phyloP scores from a whole-genome alignment of 2,888 invertebrate species.

The Leptopilina drosophilae region DNA sequence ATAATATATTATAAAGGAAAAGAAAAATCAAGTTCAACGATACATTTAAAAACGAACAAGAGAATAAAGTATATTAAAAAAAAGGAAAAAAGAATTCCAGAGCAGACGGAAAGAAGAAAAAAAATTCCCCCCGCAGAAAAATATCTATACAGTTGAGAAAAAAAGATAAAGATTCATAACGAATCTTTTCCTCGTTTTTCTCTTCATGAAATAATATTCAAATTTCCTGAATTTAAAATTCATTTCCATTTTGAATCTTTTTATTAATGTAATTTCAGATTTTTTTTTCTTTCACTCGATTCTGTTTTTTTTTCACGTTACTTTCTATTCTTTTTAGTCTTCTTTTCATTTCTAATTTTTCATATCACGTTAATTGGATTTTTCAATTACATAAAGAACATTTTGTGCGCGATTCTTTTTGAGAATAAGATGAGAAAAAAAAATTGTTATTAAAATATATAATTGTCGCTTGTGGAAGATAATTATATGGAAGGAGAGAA shows the following conservation, averaged over 20 bases:
- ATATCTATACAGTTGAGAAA: background rate
- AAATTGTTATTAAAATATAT: too few relatives aligned
- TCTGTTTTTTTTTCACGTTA: too few relatives aligned
- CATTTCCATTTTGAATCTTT: background rate
- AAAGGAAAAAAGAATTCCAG: background rate
- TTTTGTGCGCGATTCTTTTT: too few relatives aligned
- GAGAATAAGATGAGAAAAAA: too few relatives aligned
- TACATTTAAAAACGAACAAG: constrained; percentile 1
- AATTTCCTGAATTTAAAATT: constrained; percentile 4
- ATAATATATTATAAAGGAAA: background rate
- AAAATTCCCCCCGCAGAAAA: background rate
- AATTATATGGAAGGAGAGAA: too few relatives aligned
- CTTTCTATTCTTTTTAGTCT: too few relatives aligned
- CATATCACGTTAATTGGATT: too few relatives aligned
- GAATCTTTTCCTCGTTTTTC: background rate
- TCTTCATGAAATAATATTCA: background rate
- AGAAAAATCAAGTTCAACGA: constrained; percentile 8
- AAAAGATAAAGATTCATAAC: background rate
- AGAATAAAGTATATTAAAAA: background rate
- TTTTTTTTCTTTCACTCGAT: background rate
- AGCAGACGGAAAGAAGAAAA: background rate
- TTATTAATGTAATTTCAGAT: background rate
- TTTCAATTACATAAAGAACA: too few relatives aligned
- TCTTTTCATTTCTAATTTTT: too few relatives aligned
- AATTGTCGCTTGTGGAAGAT: too few relatives aligned